These are phyloP conservation scores for Mormyrops attenuatus DNA, from an alignment of 2,797 vertebrate species.

Conservation along the genomic window DNA sequence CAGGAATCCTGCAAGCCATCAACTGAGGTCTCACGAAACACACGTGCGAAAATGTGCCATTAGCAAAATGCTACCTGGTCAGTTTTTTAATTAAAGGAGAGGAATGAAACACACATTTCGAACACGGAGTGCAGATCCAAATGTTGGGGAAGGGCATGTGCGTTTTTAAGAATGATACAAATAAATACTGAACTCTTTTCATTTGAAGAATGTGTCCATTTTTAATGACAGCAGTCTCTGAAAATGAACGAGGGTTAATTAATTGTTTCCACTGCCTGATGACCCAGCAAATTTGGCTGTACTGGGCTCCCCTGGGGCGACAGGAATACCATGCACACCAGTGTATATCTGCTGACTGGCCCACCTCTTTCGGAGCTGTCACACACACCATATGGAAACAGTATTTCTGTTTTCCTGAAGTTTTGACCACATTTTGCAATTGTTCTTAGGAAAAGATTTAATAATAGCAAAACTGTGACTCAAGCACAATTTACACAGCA, in stretches of 20 bases:
- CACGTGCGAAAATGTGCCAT: not conserved
- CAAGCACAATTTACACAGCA: conserved; percentile 20
- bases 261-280: conserved; percentile 47
- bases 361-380: conserved; percentile 24
- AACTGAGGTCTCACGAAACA: not conserved
- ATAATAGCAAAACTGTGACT: conserved; percentile 3
- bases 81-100: not conserved
- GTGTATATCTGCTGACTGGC: conserved; percentile 27
- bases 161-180: not conserved
- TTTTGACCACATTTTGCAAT: conserved; percentile 32
- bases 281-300: conserved; percentile 36
- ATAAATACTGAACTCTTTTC: not conserved
- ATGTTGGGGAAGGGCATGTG: not conserved
- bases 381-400: conserved; percentile 31
- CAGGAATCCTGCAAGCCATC: not conserved
- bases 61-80: not conserved
- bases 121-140: not conserved
- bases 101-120: not conserved
- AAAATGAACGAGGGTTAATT: conserved; percentile 34
- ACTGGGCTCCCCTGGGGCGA: conserved; percentile 35
- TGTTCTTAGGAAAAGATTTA: conserved; percentile 9
- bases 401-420: conserved; percentile 29
- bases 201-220: too few relatives aligned
- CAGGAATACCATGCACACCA: conserved; percentile 43
- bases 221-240: not conserved